Percentiles rank a stretch among this genome's conserved stretches.
Evolutionary conservation across 2,113 vertebrate species (phyloP).

Genomic region (Ariopsis seemanni): DNA sequence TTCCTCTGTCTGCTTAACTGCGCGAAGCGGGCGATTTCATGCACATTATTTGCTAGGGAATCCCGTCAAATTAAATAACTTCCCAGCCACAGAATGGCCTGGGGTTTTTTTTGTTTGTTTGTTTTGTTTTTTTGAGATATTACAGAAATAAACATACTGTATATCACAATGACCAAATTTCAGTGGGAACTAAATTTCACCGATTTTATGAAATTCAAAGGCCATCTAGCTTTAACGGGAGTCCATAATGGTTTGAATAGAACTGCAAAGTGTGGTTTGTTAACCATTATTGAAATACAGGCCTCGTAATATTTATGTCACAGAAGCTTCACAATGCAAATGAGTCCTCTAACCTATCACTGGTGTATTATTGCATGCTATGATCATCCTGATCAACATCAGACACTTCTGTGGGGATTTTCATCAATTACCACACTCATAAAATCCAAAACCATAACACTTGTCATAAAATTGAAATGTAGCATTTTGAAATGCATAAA

Average conservation of each 20-base stretch:
- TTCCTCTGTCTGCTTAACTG: too few species aligned
- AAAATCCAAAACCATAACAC: not conserved
- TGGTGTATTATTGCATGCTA: not conserved
- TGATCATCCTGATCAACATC: too few species aligned
- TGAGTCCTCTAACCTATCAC: not conserved
- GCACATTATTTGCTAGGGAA: too few species aligned
- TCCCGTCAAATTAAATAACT: too few species aligned
- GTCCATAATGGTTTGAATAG: not conserved
- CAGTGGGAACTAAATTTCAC: too few species aligned
- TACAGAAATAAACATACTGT: too few species aligned
- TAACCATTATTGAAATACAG: not conserved
- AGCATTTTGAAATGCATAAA: not conserved
- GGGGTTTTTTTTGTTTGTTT: too few species aligned
- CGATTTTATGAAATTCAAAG: too few species aligned
- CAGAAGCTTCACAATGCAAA: not conserved
- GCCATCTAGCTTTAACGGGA: not conserved
- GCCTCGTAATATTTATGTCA: not conserved
- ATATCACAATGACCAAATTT: too few species aligned
- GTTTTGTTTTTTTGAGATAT: too few species aligned
- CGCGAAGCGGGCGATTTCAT: too few species aligned
- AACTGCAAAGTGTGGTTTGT: not conserved
- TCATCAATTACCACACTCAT: not conserved
- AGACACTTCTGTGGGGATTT: not conserved
- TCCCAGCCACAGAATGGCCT: too few species aligned
- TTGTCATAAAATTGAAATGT: not conserved